Base-by-base conservation (phyloP, 2,888 invertebrate species). In the Rhingia campestris region DNA sequence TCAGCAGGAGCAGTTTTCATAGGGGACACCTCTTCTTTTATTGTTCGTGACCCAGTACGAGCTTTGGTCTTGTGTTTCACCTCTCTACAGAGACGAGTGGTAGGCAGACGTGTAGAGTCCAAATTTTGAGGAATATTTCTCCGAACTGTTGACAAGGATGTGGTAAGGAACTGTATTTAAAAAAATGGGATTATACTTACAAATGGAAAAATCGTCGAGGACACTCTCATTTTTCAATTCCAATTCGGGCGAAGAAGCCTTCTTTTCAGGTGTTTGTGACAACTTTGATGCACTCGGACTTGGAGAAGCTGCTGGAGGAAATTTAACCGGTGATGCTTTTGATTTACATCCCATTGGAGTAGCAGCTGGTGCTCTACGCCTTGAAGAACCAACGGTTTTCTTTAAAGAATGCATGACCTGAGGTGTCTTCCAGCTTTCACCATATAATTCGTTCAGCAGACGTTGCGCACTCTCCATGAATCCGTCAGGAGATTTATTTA, bases 401-500 rank as follows among this genome's bases (percentile, higher is more conserved):
- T 89, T 90, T 0, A 91, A 84, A 0, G 89, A 88, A 37, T 88
- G 88, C 33, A 91, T 88, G 0, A 90, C 88, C 49, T 91, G 90
- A 0, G 91, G 91, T 0, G 91, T 91, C 84, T 90, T 89, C 91
- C 91, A 91, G 2, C 88, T 69, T 47, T 89, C 88, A 2, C 91
- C 91, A 69, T 91, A 91, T 0, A 91, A 56, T 80, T 91, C 86
- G 56, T 88, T 89, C 4, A 91, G 77, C 6, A 91, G 63, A 54
- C 88, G 86, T 72, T 91, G 88, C 0, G 90, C 89, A 3, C 88
- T 86, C 0, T 87, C 87, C 39, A 90, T 80, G 37, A 89, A 77
- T 59, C 87, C 87, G 6, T 49, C 59, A 0, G 61, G 49, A 0
- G 72, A 67, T 10, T 61, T 58, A 6, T 67, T 37, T 0, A 5